A percentile compares a stretch with the other conserved stretches of the same genome.
These are phyloP conservation scores for Limnephilus rhombicus DNA, from an alignment of 2,888 invertebrate species.

Conservation along the genomic window DNA sequence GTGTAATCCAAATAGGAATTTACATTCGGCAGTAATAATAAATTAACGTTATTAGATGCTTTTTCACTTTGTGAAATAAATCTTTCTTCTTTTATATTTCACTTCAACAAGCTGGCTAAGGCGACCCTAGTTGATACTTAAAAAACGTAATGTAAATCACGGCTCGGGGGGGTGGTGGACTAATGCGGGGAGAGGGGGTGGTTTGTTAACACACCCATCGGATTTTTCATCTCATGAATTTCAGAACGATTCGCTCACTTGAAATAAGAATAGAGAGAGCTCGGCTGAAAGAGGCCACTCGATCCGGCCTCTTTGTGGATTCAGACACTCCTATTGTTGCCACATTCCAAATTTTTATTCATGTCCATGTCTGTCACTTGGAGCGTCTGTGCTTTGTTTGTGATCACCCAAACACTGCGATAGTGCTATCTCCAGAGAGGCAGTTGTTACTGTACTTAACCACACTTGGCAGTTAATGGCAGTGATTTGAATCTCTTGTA, in stretches of 20 bases:
- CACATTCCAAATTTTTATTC: constrained; percentile 40
- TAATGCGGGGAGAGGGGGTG: constrained; percentile 32
- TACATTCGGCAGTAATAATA: constrained; percentile 7
- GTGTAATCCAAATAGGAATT: background rate
- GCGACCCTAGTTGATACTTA: constrained; percentile 27
- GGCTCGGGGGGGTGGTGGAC: background rate
- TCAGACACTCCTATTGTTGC: constrained; percentile 32
- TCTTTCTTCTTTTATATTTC: constrained; percentile 8
- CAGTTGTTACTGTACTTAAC: background rate
- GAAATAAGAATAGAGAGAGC: constrained; percentile 58
- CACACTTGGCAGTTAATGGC: background rate
- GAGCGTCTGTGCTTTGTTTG: background rate
- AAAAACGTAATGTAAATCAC: constrained; percentile 46
- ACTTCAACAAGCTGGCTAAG: background rate
- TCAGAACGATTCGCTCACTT: constrained; percentile 62
- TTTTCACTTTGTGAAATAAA: constrained; percentile 29
- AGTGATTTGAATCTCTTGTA: background rate
- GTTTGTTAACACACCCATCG: constrained; percentile 65
- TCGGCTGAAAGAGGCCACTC: constrained; percentile 37
- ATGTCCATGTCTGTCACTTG: constrained; percentile 40
- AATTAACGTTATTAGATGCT: constrained; percentile 6
- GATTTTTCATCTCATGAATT: constrained; percentile 66
- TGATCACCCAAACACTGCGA: background rate
- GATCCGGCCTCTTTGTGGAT: constrained; percentile 37
- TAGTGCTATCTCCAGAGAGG: background rate